Conservation (phyloP, 2,797 vertebrate genomes). For the Malacoctenus gilli region DNA sequence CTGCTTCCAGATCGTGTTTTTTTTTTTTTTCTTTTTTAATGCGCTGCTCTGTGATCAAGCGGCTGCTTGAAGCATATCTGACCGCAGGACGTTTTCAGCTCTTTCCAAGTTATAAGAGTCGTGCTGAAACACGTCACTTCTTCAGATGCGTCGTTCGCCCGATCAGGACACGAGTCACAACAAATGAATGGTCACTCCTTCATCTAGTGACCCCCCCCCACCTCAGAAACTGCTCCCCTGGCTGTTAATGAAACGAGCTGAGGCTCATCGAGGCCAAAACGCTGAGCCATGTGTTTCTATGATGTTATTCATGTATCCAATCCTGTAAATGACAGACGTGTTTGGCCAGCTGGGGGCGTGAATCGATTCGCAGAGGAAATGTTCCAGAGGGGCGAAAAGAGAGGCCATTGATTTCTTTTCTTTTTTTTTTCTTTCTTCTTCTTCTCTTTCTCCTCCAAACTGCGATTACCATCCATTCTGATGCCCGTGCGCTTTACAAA, state of each 20-base stretch:
- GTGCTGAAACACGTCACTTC: too few relatives aligned
- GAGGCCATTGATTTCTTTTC: constrained; percentile 31
- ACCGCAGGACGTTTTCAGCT: too few relatives aligned
- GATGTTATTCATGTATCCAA: constrained; percentile 32
- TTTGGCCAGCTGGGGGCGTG: constrained; percentile 19
- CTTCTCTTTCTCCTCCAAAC: not conserved
- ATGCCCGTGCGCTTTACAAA: constrained; percentile 26
- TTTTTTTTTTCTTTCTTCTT: not conserved
- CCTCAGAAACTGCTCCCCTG: constrained; percentile 39
- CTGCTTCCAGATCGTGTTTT: too few relatives aligned
- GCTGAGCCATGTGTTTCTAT: constrained; percentile 61
- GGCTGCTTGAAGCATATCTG: too few relatives aligned
- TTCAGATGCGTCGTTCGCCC: too few relatives aligned
- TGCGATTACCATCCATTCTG: constrained; percentile 25
- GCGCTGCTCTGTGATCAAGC: too few relatives aligned
- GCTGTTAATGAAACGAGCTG: constrained; percentile 56
- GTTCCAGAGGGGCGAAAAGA: constrained; percentile 32
- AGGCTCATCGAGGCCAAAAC: constrained; percentile 27
- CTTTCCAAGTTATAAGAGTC: too few relatives aligned
- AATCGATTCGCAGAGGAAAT: constrained; percentile 60
- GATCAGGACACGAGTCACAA: too few relatives aligned
- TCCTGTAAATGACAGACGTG: constrained; percentile 45
- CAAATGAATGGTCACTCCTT: too few relatives aligned
- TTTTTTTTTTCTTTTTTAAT: too few relatives aligned
- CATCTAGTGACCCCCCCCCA: not conserved